phyloP scores from a whole-genome alignment of 2,797 vertebrate genomes.

The Acanthurus lineatus region DNA sequence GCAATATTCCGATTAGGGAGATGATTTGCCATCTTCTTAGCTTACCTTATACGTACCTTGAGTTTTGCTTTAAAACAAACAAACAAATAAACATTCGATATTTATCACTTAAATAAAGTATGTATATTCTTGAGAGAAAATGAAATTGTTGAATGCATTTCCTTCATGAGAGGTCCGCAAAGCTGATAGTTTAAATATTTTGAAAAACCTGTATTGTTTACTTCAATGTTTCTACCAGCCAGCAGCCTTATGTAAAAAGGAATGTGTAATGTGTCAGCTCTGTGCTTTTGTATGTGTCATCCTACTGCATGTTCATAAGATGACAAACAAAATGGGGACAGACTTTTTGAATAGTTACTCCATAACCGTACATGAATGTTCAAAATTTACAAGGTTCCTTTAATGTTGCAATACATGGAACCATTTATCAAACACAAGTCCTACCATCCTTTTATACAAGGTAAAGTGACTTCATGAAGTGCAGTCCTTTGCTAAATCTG shows the following conservation, averaged over 20 bases:
- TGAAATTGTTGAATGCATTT: neutral
- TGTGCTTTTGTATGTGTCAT: neutral
- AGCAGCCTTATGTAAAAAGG: neutral
- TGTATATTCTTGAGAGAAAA: neutral
- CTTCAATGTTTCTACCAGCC: neutral
- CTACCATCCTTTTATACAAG: neutral
- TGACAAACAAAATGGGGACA: neutral
- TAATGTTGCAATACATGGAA: neutral
- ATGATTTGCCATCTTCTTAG: too few species aligned
- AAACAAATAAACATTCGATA: neutral
- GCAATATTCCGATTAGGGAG: neutral
- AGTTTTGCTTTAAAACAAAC: neutral
- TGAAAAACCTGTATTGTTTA: neutral
- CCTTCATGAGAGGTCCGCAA: neutral
- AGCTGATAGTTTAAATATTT: neutral
- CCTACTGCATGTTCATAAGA: neutral
- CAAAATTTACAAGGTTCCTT: neutral
- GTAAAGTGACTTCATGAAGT: neutral
- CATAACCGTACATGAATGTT: neutral
- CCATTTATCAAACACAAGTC: neutral
- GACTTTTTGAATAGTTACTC: neutral
- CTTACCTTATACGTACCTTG: neutral
- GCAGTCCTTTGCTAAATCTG: slow-evolving; percentile 2
- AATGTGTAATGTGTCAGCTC: neutral
- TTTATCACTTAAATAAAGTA: neutral